Evolutionary conservation across 2,797 vertebrate genomes (phyloP).

Genomic region (Sphenopsis melanotis): DNA sequence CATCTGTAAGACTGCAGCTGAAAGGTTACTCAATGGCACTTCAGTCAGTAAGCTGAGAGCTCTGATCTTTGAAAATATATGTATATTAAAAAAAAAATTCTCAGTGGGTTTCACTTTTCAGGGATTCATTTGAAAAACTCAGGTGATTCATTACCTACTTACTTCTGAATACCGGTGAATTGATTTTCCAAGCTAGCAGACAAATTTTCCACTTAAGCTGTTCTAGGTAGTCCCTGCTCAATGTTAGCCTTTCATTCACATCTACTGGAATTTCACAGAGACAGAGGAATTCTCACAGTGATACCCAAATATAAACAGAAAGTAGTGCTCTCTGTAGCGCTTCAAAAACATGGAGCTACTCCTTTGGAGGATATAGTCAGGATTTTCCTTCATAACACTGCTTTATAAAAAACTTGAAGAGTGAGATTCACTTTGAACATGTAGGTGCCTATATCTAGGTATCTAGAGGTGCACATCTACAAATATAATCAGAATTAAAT

Average conservation of each 20-base stretch:
- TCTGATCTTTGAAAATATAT: neutral
- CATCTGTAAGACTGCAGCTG: neutral
- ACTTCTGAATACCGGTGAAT: neutral
- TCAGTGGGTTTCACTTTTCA: neutral
- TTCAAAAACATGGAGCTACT: neutral
- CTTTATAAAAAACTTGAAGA: neutral
- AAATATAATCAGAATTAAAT: neutral
- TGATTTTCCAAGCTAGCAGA: neutral
- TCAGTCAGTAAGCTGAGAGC: neutral
- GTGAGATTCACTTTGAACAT: neutral
- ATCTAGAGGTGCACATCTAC: neutral
- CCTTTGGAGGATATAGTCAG: neutral
- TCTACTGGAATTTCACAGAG: neutral
- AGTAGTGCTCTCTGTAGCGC: neutral
- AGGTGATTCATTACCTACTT: neutral
- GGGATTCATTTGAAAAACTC: neutral
- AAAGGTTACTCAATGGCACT: neutral
- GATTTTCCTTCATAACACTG: neutral
- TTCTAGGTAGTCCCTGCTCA: neutral
- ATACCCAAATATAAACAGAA: neutral
- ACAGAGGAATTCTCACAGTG: neutral
- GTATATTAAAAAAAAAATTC: neutral
- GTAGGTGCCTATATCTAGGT: neutral
- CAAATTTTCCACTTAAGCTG: neutral
- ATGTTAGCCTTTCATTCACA: neutral